Base-by-base conservation (phyloP, 2,888 invertebrate species). In the Dichetophora obliterata region DNA sequence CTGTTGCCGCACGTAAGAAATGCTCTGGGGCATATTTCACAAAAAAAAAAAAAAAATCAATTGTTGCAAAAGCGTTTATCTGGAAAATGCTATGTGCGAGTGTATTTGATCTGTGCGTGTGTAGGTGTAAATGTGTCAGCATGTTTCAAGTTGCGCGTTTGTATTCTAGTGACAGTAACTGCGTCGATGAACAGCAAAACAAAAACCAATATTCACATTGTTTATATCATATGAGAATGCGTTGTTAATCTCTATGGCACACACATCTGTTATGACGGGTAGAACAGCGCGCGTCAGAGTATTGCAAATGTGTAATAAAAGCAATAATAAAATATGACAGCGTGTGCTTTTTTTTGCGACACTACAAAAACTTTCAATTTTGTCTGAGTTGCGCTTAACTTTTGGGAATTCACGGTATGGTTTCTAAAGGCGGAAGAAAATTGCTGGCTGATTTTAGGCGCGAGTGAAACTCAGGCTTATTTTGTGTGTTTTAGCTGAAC, bases 1-100 rank as follows among this genome's bases (percentile, higher is more conserved):
- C 63, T 31, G 54, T 31, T 52, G 75, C 52, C 75, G 66, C 73
- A 68, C 69, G 72, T 69, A 65, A 76, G 76, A 70, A 77, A 77
- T 77, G 73, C 75, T 80, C 77, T 43, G 14, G 43, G 43, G 43
- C 43, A 43, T 43, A 43, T 43, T 43, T 11, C 11, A 43, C 11
- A n/a, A n/a, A n/a, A n/a, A n/a, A n/a, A n/a, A n/a, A n/a, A n/a
- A n/a, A 11, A 43, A 43, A 43, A 43, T 43, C 43, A 43, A 11
- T 63, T 31, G 27, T 31, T 63, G 63, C 27, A 63, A 63, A 63
- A 63, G 14, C 63, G 63, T 63, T n/a, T n/a, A 3, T 31, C 63
- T 63, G 16, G 16, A 16, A 1, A 2, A 5, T 31, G 22, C 4
- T 24, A 1, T 54, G 54, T 9, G 34, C 5, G 27, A 4, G 63